Percentiles rank a stretch among this genome's conserved stretches.
Conservation (phyloP, 2,888 invertebrate species). For the Pollenia labialis region DNA sequence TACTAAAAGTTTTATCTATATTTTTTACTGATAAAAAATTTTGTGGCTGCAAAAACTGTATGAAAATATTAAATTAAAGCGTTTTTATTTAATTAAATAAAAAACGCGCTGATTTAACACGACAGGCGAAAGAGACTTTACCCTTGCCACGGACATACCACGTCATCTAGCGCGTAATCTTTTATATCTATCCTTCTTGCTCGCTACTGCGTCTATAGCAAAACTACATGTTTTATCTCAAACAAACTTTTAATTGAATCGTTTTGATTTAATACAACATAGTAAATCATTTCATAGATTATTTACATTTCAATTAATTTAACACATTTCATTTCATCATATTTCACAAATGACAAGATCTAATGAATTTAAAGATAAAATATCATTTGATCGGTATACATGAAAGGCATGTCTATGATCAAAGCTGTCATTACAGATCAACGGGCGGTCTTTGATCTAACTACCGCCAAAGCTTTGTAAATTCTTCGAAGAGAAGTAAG, state of each 20-base stretch:
- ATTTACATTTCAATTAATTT: slow-evolving; percentile 68
- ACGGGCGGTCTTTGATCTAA: slow-evolving; percentile 75
- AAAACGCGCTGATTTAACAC: too few species aligned
- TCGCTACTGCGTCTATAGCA: too few species aligned
- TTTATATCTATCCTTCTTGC: too few species aligned
- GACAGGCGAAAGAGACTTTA: too few species aligned
- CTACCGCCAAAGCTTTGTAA: slow-evolving; percentile 68
- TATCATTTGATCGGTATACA: slow-evolving; percentile 64
- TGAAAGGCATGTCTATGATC: slow-evolving; percentile 78
- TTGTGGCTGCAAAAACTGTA: too few species aligned
- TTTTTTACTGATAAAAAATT: too few species aligned
- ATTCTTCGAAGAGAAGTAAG: neutral
- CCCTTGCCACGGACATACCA: too few species aligned
- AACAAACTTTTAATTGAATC: slow-evolving; percentile 29
- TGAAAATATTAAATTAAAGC: too few species aligned
- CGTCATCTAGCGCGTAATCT: too few species aligned
- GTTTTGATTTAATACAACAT: slow-evolving; percentile 25
- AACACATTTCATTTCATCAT: slow-evolving; percentile 64
- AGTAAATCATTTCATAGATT: slow-evolving; percentile 61
- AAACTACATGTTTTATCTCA: neutral
- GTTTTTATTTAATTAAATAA: too few species aligned
- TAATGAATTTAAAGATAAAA: slow-evolving; percentile 16
- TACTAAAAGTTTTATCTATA: too few species aligned
- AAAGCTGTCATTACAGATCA: slow-evolving; percentile 80
- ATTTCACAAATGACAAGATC: slow-evolving; percentile 27